phyloP scores from a whole-genome alignment of 2,797 vertebrate species.

The Tragopan temminckii region DNA sequence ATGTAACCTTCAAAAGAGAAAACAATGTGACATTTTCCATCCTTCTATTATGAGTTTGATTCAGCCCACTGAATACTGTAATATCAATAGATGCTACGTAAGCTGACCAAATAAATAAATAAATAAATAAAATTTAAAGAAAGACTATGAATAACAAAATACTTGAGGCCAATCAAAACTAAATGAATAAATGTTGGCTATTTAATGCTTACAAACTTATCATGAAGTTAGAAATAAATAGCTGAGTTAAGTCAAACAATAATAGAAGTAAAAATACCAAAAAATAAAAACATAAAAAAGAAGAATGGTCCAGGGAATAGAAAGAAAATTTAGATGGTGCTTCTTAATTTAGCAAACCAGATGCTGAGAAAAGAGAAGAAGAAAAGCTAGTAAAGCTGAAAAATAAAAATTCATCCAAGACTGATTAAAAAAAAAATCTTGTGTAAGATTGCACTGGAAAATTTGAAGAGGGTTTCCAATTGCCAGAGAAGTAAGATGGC shows the following conservation, averaged over 20 bases:
- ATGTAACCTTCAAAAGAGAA: background rate
- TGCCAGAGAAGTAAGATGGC: background rate
- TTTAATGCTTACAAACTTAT: background rate
- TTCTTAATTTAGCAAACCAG: conserved; percentile 31
- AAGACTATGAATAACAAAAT: background rate
- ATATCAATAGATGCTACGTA: conserved; percentile 1
- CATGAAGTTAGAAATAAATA: background rate
- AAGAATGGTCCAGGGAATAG: background rate
- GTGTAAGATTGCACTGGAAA: conserved; percentile 11
- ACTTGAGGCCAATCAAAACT: background rate
- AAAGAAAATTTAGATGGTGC: background rate
- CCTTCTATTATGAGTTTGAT: background rate
- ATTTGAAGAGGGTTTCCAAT: conserved; percentile 12
- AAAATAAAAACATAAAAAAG: background rate
- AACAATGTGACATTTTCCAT: background rate
- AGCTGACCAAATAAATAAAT: background rate
- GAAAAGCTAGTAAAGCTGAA: conserved; percentile 6
- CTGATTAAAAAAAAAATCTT: background rate
- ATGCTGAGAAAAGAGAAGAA: background rate
- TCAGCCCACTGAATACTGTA: background rate
- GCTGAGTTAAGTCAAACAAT: background rate
- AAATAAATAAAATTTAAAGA: background rate
- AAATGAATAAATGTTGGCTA: background rate
- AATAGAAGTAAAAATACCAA: background rate
- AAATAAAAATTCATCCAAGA: background rate